Base-by-base conservation (phyloP, 2,797 vertebrate genomes). In the Ciconia nigra region DNA sequence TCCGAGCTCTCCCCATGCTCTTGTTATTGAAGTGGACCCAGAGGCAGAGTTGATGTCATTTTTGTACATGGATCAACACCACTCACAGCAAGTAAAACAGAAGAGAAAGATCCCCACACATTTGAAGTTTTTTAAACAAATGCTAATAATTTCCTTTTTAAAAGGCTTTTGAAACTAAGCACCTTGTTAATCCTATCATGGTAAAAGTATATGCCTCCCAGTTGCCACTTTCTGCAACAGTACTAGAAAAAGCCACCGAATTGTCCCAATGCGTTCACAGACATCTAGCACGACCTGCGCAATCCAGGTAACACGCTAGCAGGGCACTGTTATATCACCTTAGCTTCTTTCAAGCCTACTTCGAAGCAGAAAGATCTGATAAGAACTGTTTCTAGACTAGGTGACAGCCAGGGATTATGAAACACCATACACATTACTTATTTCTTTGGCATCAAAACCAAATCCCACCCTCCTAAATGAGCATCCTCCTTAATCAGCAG, bases 161-260 rank as follows among this genome's bases (percentile, higher is more conserved):
- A n/a, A 42, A 49, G 37, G 19, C 16, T 74, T 83, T 62, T 2
- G 5, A 54, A 80, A 46, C 4, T 2, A 25, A 87, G 42, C 39
- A 9, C 26, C 42, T 25, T 3, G 35, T 37, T 61, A 15, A 83
- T 10, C 4, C 69, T 7, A 1, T 1, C 2, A 3, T 2, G 42
- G 47, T 3, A 4, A 12, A 70, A 81, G 8, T 0, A 22, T 1
- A 8, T 1, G 22, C 4, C 22, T 61, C 33, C 73, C 28, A 15
- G 46, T 5, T 59, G 51, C 25, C 17, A 2, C 25, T 11, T 47
- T 14, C 31, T 59, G 31, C 41, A 47, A 7, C n/a, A 26, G n/a
- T 5, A 2, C 8, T 5, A 19, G 33, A 10, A 41, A 31, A 29
- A 15, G 31, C 3, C 87, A 21, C 39, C 8, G 3, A 49, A 21